Base-by-base conservation (phyloP, 2,797 vertebrate genomes). In the Balearica regulorum region DNA sequence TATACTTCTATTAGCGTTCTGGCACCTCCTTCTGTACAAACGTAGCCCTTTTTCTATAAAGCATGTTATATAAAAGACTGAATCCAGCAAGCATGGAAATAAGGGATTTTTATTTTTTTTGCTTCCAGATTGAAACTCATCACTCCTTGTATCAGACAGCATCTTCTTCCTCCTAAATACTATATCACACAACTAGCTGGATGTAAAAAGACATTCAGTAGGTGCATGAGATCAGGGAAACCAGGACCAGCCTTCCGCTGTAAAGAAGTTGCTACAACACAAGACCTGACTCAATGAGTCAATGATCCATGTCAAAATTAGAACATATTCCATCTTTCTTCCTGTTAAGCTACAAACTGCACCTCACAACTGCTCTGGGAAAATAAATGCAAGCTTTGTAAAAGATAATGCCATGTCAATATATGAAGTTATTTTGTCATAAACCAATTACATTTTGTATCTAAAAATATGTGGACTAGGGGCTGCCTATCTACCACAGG, bases 11-110 rank as follows among this genome's bases (percentile, higher is more conserved):
- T 90, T 70, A 92, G 77, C 6, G 0, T 95, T 93, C 81, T 96
- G 94, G 93, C 94, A 97, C 91, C 86, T 96, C 75, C 93, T 91
- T 84, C 91, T 87, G 86, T 70, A 79, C 80, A 92, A 92, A 90
- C 16, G 13, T 5, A 90, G 71, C 48, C 64, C 61, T 92, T 95
- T 94, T 93, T 68, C 85, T 82, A 72, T 58, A 83, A 92, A 78
- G 35, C 16, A 25, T 6, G 8, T 46, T 92, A 83, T 31, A 85
- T 28, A 94, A 85, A 96, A 75, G 44, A 89, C 49, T 64, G 55
- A n/a, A 66, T 24, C 24, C 41, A 58, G 43, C 61, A 79, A 79
- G 61, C 44, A 76, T 0, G 1, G 39, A 89, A 92, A 68, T 53
- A 75, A 51, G 13, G 11, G 20, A 9, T 4, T 61, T 31, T 46